Base-by-base conservation (phyloP, 2,888 invertebrate genomes). In the Eretmocerus hayati region DNA sequence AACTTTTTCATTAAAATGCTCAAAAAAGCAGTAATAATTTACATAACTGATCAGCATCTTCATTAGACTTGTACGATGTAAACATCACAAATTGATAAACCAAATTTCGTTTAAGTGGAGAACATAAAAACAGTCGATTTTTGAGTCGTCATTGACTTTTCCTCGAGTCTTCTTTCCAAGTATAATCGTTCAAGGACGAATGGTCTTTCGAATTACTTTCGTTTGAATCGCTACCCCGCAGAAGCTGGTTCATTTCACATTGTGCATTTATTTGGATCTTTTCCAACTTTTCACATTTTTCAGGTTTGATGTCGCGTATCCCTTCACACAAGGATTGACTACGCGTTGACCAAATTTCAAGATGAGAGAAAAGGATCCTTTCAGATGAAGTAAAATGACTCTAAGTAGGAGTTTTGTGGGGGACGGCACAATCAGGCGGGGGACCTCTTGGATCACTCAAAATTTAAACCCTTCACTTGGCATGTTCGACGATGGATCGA, bases 391-490 rank as follows among this genome's bases (percentile, higher is more conserved):
- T 64, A 63, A 56, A 59, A 58, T 60, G 48, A 55, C 65, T 67
- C 63, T 62, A 48, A 50, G 38, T 46, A 53, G 60, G 63, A 67
- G 62, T 62, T 61, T 65, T 59, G 66, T 60, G 58, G 64, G 66
- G 67, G 68, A 67, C 69, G 69, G 70, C 67, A 68, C 66, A 62
- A 64, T 66, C 63, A 61, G 61, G 62, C 62, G 57, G 59, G 58
- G 60, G 63, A 62, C 55, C 54, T 48, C 18, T 39, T 46, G 48
- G 59, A 63, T 59, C 57, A 63, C 66, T 81, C 84, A 90, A 80
- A 91, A 90, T 73, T 87, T 86, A 76, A 87, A 90, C 59, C 83
- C 84, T 64, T 87, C 87, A 65, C 80, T 83, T 52, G 87, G 85
- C 68, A 84, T 81, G 69, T 79, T 81, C 61, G 84, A 76, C 72